phyloP scores from a whole-genome alignment of 2,113 vertebrate species.

The Monopterus albus region DNA sequence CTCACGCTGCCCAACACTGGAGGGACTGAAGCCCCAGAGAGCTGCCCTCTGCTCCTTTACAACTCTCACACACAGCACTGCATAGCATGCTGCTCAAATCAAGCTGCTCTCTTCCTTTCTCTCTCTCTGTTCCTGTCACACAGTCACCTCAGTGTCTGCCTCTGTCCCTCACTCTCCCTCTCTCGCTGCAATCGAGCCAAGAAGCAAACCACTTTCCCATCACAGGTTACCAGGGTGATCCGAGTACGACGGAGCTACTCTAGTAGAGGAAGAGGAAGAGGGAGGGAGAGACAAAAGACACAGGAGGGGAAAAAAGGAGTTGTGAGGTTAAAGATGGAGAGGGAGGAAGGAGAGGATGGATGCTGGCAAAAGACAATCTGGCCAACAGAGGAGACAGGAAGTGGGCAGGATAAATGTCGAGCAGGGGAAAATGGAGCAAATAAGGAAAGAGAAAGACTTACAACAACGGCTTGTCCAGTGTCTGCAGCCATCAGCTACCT shows the following conservation, averaged over 20 bases:
- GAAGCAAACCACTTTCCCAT: constrained; percentile 63
- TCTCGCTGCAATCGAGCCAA: constrained; percentile 53
- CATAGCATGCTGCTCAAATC: constrained; percentile 63
- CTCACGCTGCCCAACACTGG: constrained; percentile 37
- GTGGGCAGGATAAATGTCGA: constrained; percentile 34
- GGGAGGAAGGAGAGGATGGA: constrained; percentile 46
- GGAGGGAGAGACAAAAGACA: not conserved
- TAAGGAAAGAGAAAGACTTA: constrained; percentile 6
- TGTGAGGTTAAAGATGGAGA: constrained; percentile 36
- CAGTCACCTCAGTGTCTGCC: constrained; percentile 46
- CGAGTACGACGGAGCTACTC: constrained; percentile 48
- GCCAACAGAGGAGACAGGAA: constrained; percentile 54
- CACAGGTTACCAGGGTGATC: constrained; percentile 78
- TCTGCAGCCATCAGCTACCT: not conserved
- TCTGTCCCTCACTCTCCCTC: constrained; percentile 51
- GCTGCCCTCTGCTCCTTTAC: constrained; percentile 69
- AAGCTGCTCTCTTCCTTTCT: constrained; percentile 49
- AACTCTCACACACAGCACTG: constrained; percentile 60
- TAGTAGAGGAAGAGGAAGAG: constrained; percentile 18
- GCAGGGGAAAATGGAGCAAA: constrained; percentile 35
- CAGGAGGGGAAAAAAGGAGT: constrained; percentile 37
- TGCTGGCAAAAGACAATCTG: constrained; percentile 43
- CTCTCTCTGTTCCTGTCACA: constrained; percentile 39
- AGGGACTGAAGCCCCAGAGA: constrained; percentile 48
- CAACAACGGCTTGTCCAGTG: not conserved